These are phyloP conservation scores for Bubo blakistoni DNA, from an alignment of 2,113 vertebrate species.

Conservation along the genomic window DNA sequence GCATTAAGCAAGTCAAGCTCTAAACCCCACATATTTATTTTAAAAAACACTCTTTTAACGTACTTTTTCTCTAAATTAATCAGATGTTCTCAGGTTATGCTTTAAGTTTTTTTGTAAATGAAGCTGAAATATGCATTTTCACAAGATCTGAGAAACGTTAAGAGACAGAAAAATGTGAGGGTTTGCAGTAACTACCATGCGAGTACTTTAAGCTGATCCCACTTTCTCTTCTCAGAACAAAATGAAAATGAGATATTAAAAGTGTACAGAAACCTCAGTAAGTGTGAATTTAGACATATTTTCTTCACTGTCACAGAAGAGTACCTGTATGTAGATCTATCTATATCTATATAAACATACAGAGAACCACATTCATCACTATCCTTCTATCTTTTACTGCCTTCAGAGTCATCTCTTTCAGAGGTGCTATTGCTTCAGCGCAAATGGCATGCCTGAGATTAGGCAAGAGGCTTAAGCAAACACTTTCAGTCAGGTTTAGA, in stretches of 20 bases:
- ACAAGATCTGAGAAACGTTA: background rate
- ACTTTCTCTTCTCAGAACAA: background rate
- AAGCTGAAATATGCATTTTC: background rate
- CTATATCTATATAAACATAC: background rate
- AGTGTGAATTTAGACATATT: background rate
- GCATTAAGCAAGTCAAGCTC: background rate
- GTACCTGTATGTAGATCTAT: background rate
- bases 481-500: background rate
- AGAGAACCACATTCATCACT: background rate
- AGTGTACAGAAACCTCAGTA: background rate
- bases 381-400: background rate
- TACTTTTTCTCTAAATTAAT: background rate
- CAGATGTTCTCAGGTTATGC: background rate
- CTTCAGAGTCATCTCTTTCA: background rate
- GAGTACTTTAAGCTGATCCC: background rate
- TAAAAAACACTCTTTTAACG: accelerated
- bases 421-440: background rate
- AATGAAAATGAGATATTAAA: background rate
- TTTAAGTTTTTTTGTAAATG: background rate
- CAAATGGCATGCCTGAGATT: background rate
- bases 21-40: background rate
- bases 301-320: background rate
- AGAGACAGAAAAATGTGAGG: background rate
- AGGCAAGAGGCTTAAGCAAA: background rate
- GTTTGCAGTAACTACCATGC: background rate